Evolutionary conservation across 2,797 vertebrate species (phyloP).

Genomic region (Carcharodon carcharias): DNA sequence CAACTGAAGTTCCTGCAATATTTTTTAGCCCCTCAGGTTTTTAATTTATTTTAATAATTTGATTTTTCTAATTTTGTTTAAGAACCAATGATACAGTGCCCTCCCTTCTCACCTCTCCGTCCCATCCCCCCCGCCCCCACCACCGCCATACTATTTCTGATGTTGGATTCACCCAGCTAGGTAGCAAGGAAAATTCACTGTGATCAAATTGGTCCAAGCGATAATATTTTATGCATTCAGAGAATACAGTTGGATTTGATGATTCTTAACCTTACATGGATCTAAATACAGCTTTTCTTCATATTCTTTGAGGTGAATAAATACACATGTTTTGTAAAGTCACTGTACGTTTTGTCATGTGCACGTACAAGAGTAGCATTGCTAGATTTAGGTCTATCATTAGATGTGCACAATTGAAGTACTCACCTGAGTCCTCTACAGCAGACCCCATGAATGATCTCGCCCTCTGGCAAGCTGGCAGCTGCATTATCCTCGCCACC

Average conservation of each 20-base stretch:
- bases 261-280: neutral
- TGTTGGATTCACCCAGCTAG: neutral
- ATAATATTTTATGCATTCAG: neutral
- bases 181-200: neutral
- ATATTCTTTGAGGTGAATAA: no score
- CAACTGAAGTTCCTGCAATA: neutral
- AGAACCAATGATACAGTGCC: neutral
- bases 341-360: no score
- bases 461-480: no score
- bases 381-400: neutral
- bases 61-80: neutral
- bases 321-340: no score
- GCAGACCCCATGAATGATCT: no score
- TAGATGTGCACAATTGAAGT: neutral
- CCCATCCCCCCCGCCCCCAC: no score
- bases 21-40: neutral
- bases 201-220: neutral
- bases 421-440: no score
- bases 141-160: neutral
- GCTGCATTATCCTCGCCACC: no score
- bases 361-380: neutral
- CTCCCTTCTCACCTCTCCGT: neutral
- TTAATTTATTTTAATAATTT: neutral
- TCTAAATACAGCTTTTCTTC: no score
- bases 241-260: neutral